Evolutionary conservation across 2,797 vertebrate genomes (phyloP).

Genomic region (Oophaga sylvatica): DNA sequence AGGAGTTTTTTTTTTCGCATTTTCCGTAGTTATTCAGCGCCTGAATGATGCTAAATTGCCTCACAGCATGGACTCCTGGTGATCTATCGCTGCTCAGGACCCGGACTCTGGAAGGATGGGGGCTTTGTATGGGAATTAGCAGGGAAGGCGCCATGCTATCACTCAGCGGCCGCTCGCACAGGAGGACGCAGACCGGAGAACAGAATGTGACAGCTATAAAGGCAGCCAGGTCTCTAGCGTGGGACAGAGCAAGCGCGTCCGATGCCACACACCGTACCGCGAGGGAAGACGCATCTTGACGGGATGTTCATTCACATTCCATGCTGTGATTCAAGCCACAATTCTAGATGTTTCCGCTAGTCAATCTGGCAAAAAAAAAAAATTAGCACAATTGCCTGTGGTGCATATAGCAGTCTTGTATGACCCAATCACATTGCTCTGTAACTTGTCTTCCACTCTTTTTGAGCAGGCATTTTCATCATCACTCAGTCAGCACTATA

Average conservation of each 20-base stretch:
- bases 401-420: no score
- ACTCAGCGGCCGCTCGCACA: not conserved
- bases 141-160: not conserved
- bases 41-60: slow-evolving; percentile 26
- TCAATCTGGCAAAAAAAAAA: not conserved
- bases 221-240: not conserved
- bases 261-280: not conserved
- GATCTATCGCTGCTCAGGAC: not conserved
- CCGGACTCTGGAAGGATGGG: not conserved
- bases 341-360: not conserved
- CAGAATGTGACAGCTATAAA: slow-evolving; percentile 27
- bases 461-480: no score
- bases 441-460: no score
- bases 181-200: slow-evolving; percentile 1
- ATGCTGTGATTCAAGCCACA: not conserved
- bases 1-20: not conserved
- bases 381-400: no score
- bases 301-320: not conserved
- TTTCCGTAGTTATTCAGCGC: not conserved
- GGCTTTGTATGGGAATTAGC: slow-evolving; percentile 23
- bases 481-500: no score
- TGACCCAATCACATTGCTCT: no score
- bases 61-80: not conserved
- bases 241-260: not conserved
- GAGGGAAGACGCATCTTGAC: slow-evolving; percentile 1